A percentile compares a stretch with the other conserved stretches of the same genome.
Conservation (phyloP, 2,797 vertebrate genomes). For the Mallotus villosus region DNA sequence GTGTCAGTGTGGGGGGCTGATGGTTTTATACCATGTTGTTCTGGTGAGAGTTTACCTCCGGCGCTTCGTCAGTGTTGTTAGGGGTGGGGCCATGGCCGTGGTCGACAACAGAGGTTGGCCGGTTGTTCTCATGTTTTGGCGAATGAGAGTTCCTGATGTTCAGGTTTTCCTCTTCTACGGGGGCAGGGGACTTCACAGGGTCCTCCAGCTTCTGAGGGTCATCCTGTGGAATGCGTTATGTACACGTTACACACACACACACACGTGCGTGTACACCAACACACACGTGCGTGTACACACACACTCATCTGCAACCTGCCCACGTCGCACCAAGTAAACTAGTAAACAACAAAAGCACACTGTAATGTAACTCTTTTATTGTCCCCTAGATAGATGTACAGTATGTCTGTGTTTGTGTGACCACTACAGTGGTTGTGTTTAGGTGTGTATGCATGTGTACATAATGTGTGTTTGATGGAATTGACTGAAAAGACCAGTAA, state of each 20-base stretch:
- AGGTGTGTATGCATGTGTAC: too few species aligned
- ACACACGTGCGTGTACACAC: background rate
- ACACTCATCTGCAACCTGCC: background rate
- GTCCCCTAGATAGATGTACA: too few species aligned
- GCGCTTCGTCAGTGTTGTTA: constrained; percentile 65
- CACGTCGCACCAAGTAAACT: background rate
- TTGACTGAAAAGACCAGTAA: too few species aligned
- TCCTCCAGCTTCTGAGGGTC: constrained; percentile 88
- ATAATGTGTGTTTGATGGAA: too few species aligned
- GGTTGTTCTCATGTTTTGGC: constrained; percentile 84
- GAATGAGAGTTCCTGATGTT: constrained; percentile 91
- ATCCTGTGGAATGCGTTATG: constrained; percentile 69
- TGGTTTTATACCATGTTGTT: constrained; percentile 87
- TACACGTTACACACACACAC: constrained; percentile 6
- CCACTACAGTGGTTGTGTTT: too few species aligned
- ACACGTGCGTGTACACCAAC: constrained; percentile 9
- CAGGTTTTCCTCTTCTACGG: constrained; percentile 85
- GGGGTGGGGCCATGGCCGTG: constrained; percentile 50
- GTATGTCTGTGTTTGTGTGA: too few species aligned
- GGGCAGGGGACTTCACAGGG: constrained; percentile 79
- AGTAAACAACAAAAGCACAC: too few species aligned
- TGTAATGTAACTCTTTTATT: too few species aligned
- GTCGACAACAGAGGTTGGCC: constrained; percentile 65
- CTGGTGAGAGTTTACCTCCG: constrained; percentile 88
- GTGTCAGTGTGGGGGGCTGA: constrained; percentile 22